Base-by-base conservation (phyloP, 2,113 vertebrate genomes). In the Syngnathus scovelli region DNA sequence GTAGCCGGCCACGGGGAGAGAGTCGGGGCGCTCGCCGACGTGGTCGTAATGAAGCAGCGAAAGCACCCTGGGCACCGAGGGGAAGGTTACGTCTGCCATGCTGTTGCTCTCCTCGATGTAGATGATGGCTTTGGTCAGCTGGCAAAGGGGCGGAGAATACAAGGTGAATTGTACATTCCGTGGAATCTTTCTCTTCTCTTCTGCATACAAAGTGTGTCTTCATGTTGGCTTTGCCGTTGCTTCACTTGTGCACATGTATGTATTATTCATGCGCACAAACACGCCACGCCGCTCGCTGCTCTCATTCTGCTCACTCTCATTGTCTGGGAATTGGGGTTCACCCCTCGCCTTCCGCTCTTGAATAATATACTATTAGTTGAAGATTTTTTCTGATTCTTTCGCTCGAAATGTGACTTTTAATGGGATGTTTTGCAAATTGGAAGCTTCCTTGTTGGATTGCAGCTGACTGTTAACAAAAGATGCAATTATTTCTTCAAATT, bases 1-100 rank as follows among this genome's bases (percentile, higher is more conserved):
- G 79, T 98, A 98, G 55, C 96, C 96, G 4, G 96, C 92, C 61
- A 90, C 33, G 0, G 93, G 94, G 11, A 75, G 86, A 63, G 59
- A 83, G 56, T 89, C 90, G 37, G 79, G 86, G 38, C 71, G 86
- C 83, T 68, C 70, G 84, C 77, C 78, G 15, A 85, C 78, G 82
- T 94, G 92, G 60, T 97, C 96, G n/a, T 96, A 98, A 65, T 91
- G 87, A 76, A 98, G 78, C 68, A 98, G 89, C 6, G 96, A 98
- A 60, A 92, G 86, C 62, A 98, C 90, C 75, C 90, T 91, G 61
- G 96, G 96, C 60, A 93, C 83, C 0, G 96, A 95, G 6, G 96
- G 96, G 85, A 98, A 98, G 27, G 95, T 98, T 69, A 97, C 95
- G 41, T 97, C 96, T 0, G 95, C 96, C 94, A 96, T 93, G 83